Base-by-base conservation (phyloP, 2,797 vertebrate species). In the Lacerta bilineata region DNA sequence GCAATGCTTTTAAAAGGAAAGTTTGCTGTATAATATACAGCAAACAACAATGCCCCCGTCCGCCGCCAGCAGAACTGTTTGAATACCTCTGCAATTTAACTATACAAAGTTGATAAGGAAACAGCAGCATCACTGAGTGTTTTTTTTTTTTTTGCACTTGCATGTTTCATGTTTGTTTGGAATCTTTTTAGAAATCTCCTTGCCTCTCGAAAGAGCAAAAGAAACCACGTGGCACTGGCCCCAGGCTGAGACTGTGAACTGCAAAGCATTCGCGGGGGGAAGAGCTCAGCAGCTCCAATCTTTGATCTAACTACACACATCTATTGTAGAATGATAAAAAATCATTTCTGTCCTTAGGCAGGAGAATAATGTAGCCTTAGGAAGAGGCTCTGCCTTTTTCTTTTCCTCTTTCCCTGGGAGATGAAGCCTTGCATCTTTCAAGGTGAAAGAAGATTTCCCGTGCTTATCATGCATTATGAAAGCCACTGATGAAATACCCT, bases 291-390 rank as follows among this genome's bases (percentile, higher is more conserved):
- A 29, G 77, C 69, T 89, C 5, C 55, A 50, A 50, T 55, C 83
- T 85, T 89, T 89, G 88, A 80, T 89, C 88, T 66, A 80, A 74
- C 23, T 15, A 36, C 25, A 50, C 78, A 64, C 43, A 74, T 85
- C 88, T 89, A 66, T 72, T 43, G 68, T 89, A 75, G 83, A 41
- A 41, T 15, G 55, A 89, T 80, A 81, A 68, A 69, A 55, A 80
- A 89, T 75, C 88, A 50, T 66, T 89, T 89, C 77, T 89, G 5
- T 75, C 68, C 77, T 80, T 80, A 80, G 88, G 88, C 77, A 80
- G 83, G 69, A 29, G 68, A 80, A 64, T 80, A 89, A 66, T 85
- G 77, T 66, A 89, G 83, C 69, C 61, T 89, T 85, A 80, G 77
- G 88, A 80, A 27, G 41, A 50, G 41, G 59, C 55, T 61, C 83